Conservation (phyloP, 2,888 invertebrate species). For the Muscina levida region DNA sequence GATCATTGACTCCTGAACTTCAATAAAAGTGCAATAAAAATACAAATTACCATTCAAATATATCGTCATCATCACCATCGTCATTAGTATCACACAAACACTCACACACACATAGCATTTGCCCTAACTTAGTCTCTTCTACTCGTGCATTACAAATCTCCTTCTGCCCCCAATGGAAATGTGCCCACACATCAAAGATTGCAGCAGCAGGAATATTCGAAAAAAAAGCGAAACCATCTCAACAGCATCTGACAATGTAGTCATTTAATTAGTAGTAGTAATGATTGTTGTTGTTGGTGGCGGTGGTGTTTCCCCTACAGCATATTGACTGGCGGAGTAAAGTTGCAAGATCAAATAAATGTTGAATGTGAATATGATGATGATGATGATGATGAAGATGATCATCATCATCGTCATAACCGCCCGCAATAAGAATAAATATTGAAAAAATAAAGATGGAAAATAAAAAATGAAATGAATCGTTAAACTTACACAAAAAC, state of each 20-base stretch:
- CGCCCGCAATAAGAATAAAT: slow-evolving; percentile 56
- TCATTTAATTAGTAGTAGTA: slow-evolving; percentile 59
- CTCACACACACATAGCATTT: too few relatives aligned
- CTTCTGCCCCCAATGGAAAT: slow-evolving; percentile 15
- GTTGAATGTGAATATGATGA: too few relatives aligned
- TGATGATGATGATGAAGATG: slow-evolving; percentile 42
- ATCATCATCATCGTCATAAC: slow-evolving; percentile 50
- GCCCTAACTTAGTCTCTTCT: slow-evolving; percentile 3
- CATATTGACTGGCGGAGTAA: slow-evolving; percentile 10
- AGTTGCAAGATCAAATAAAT: slow-evolving; percentile 57
- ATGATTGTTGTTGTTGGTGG: not conserved
- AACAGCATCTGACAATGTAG: slow-evolving; percentile 33
- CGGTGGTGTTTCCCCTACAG: not conserved
- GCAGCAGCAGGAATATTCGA: slow-evolving; percentile 40
- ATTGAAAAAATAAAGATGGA: slow-evolving; percentile 10
- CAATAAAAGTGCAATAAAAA: slow-evolving; percentile 66
- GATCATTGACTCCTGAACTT: slow-evolving; percentile 67
- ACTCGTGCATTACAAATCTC: slow-evolving; percentile 14
- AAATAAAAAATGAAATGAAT: slow-evolving; percentile 42
- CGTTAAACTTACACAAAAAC: slow-evolving; percentile 20
- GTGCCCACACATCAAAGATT: slow-evolving; percentile 61
- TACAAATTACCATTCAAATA: slow-evolving; percentile 64
- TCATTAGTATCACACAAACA: slow-evolving; percentile 10
- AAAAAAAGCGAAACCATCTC: slow-evolving; percentile 21
- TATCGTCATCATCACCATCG: slow-evolving; percentile 48